A percentile compares a stretch with the other conserved stretches of the same genome.
phyloP scores from a whole-genome alignment of 2,113 vertebrate genomes.

The Pedetes capensis region DNA sequence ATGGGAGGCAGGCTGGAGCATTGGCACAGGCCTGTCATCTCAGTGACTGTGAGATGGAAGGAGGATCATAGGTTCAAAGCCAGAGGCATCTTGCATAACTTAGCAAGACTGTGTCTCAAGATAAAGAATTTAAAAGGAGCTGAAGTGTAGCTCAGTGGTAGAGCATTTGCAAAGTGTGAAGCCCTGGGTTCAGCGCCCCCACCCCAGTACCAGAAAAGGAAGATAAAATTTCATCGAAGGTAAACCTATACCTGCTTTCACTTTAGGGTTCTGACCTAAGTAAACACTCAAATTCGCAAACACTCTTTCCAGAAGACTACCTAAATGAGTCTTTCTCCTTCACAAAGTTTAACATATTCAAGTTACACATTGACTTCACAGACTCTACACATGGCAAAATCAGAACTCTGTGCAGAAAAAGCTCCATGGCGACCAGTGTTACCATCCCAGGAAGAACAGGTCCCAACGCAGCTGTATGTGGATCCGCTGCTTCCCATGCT shows the following conservation, averaged over 20 bases:
- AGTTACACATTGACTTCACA: background rate
- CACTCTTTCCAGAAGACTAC: background rate
- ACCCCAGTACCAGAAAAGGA: no score
- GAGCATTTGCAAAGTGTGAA: no score
- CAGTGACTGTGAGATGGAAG: no score
- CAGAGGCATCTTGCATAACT: no score
- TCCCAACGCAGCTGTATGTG: background rate
- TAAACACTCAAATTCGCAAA: no score
- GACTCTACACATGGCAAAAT: background rate
- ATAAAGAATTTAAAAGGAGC: no score
- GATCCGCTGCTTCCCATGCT: background rate
- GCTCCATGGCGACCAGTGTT: background rate
- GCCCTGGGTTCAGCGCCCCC: no score
- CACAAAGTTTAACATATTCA: background rate
- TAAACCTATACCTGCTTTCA: background rate
- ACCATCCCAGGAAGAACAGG: background rate
- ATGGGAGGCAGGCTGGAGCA: no score
- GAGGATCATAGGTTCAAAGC: no score
- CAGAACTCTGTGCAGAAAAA: background rate
- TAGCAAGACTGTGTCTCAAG: no score
- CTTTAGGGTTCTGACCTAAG: background rate
- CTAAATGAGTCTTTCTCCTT: background rate
- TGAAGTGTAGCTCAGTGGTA: no score
- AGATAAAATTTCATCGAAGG: background rate
- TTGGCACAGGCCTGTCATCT: no score